Evolutionary conservation across 2,797 vertebrate genomes (phyloP).

Genomic region (Apogon talboti): DNA sequence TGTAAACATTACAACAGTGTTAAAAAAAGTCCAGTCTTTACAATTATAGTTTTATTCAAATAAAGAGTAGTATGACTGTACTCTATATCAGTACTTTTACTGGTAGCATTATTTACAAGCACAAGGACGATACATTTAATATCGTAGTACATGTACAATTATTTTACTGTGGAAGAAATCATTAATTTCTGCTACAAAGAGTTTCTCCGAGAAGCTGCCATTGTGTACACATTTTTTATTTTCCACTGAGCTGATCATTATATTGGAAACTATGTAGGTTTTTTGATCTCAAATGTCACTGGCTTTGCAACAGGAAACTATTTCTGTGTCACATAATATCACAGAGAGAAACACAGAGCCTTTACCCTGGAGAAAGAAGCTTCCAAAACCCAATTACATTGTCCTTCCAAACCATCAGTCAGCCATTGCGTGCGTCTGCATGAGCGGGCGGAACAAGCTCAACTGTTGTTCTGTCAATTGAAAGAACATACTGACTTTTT

Average conservation of each 20-base stretch:
- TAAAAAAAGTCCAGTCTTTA: too few relatives aligned
- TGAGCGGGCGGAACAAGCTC: slow-evolving; percentile 50
- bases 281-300: slow-evolving; percentile 61
- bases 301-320: slow-evolving; percentile 58
- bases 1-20: too few relatives aligned
- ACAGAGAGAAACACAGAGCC: slow-evolving; percentile 52
- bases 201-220: slow-evolving; percentile 10
- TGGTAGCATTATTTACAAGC: too few relatives aligned
- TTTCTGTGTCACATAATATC: slow-evolving; percentile 66
- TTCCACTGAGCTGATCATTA: slow-evolving; percentile 28
- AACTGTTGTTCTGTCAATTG: slow-evolving; percentile 61
- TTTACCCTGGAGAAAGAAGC: slow-evolving; percentile 51
- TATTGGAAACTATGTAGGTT: slow-evolving; percentile 34
- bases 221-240: slow-evolving; percentile 11
- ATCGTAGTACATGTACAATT: slow-evolving; percentile 2
- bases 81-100: neutral
- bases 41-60: slow-evolving; percentile 5
- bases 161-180: slow-evolving; percentile 10
- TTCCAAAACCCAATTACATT: slow-evolving; percentile 73
- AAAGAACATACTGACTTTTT: slow-evolving; percentile 40
- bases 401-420: slow-evolving; percentile 73
- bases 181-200: slow-evolving; percentile 26
- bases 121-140: slow-evolving; percentile 12
- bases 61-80: neutral
- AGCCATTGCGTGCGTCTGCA: slow-evolving; percentile 59